Evolutionary conservation across 2,888 invertebrate genomes (phyloP).

Genomic region (Orchestes rusci): DNA sequence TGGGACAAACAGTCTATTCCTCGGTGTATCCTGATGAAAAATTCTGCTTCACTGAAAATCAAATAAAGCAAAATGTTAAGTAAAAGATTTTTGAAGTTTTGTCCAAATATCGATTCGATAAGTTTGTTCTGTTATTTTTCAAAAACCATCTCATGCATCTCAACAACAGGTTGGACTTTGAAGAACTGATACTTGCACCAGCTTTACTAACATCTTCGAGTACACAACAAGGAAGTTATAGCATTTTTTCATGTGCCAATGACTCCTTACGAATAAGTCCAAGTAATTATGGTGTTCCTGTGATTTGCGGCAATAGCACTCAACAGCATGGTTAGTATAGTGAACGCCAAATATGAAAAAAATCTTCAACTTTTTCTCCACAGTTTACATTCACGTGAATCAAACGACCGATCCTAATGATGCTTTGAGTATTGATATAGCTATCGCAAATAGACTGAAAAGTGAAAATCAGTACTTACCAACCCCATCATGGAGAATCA

Average conservation of each 20-base stretch:
- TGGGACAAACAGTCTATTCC: too few relatives aligned
- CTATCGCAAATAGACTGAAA: conserved; percentile 44
- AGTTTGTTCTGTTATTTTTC: too few relatives aligned
- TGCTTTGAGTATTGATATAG: conserved; percentile 30
- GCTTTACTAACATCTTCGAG: conserved; percentile 38
- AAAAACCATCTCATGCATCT: too few relatives aligned
- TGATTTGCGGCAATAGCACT: conserved; percentile 56
- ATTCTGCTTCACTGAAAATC: too few relatives aligned
- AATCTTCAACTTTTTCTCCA: conserved; percentile 8
- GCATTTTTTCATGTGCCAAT: conserved; percentile 40
- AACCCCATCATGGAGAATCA: conserved; percentile 35
- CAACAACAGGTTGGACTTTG: conserved; percentile 47
- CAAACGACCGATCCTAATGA: conserved; percentile 27
- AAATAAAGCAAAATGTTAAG: too few relatives aligned
- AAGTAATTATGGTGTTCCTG: conserved; percentile 47
- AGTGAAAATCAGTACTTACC: conserved; percentile 15
- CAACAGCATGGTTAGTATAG: conserved; percentile 52
- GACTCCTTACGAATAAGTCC: conserved; percentile 51
- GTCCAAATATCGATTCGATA: too few relatives aligned
- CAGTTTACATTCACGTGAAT: conserved; percentile 34
- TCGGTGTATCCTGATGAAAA: too few relatives aligned
- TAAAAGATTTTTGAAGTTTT: too few relatives aligned
- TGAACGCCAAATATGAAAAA: neutral
- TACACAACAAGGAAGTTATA: neutral
- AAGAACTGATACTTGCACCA: conserved; percentile 47